Percentiles rank a stretch among this genome's conserved stretches.
phyloP scores from a whole-genome alignment of 2,113 vertebrate species.

The Malaclemys terrapin region DNA sequence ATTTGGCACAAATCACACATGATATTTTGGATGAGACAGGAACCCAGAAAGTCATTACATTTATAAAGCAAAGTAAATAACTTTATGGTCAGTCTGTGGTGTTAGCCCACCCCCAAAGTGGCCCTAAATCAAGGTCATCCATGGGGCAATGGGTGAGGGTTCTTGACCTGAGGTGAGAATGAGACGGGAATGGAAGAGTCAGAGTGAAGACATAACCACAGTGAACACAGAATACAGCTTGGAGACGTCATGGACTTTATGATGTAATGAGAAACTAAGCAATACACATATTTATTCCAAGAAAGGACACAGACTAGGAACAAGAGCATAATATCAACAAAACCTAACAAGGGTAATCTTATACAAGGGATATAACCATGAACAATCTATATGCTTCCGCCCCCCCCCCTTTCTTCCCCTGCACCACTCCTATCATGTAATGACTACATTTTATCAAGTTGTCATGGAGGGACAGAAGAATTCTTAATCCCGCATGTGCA shows the following conservation, averaged over 20 bases:
- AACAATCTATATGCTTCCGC: background rate
- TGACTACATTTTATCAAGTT: background rate
- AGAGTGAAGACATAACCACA: background rate
- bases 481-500: background rate
- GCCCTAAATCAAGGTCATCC: background rate
- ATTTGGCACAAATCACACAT: conserved; percentile 60
- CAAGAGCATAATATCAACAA: background rate
- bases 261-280: background rate
- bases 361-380: background rate
- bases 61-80: conserved; percentile 48
- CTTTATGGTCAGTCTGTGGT: background rate
- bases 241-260: background rate
- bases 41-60: conserved; percentile 46
- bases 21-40: conserved; percentile 55
- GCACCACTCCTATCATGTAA: background rate
- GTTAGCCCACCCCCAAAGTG: background rate
- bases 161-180: conserved; percentile 1
- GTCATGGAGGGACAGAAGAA: background rate
- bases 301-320: background rate
- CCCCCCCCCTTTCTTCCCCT: background rate
- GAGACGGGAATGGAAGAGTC: background rate
- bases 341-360: background rate
- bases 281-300: conserved; percentile 27
- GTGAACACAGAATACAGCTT: background rate
- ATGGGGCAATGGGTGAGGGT: background rate